Percentiles rank a stretch among this genome's conserved stretches.
Conservation (phyloP, 2,797 vertebrate species). For the Balearica regulorum region DNA sequence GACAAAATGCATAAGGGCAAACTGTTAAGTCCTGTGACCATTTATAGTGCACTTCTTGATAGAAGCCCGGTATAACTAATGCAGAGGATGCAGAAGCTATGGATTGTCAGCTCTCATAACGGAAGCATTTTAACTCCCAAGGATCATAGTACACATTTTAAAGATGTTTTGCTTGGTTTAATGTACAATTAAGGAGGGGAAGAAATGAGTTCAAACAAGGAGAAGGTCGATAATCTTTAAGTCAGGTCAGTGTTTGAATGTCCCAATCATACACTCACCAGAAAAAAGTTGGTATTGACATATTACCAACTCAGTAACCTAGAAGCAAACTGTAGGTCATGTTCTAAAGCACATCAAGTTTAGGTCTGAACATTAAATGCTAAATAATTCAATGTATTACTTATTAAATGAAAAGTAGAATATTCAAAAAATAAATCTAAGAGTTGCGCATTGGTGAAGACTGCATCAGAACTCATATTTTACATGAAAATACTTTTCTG, state of each 20-base stretch:
- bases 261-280: neutral
- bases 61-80: slow-evolving; percentile 52
- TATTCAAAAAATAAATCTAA: neutral
- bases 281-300: neutral
- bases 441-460: neutral
- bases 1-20: slow-evolving; percentile 41
- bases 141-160: slow-evolving; percentile 52
- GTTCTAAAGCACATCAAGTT: neutral
- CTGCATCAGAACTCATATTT: neutral
- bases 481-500: neutral
- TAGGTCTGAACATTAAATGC: neutral
- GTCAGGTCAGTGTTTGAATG: neutral
- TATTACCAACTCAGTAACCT: neutral
- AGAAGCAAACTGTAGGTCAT: neutral
- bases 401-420: neutral
- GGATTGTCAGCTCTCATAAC: slow-evolving; percentile 37
- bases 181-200: slow-evolving; percentile 13
- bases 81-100: slow-evolving; percentile 38
- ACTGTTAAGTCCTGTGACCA: slow-evolving; percentile 49
- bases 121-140: slow-evolving; percentile 48
- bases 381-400: neutral
- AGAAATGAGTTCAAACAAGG: slow-evolving; percentile 50
- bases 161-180: slow-evolving; percentile 33
- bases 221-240: slow-evolving; percentile 7
- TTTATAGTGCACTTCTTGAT: slow-evolving; percentile 55